Conservation (phyloP, 53 echinoderm and acorn worm species). For the Apostichopus leukothele region DNA sequence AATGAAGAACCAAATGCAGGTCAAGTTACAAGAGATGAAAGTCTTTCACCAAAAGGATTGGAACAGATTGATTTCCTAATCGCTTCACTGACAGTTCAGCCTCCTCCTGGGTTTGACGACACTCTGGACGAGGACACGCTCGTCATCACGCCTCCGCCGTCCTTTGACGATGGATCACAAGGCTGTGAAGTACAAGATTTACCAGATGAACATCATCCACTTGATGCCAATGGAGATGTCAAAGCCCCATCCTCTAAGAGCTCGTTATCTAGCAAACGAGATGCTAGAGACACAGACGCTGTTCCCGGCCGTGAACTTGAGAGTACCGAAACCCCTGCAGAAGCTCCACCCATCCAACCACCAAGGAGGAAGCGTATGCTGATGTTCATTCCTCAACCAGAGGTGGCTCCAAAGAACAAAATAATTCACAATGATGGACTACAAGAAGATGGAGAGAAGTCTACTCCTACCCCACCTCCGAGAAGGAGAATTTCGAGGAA, state of each 20-base stretch:
- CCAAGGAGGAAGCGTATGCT: background rate
- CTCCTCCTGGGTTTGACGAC: slow-evolving; percentile 80
- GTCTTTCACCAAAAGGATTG: background rate
- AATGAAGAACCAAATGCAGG: background rate
- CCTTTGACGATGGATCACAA: slow-evolving; percentile 47
- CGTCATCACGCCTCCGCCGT: slow-evolving; percentile 71
- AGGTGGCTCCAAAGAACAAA: background rate
- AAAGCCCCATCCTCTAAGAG: background rate
- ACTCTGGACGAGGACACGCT: slow-evolving; percentile 54
- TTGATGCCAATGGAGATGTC: background rate
- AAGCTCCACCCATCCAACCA: background rate
- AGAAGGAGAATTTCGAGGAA: slow-evolving; percentile 4
- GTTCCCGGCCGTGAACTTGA: too few relatives aligned
- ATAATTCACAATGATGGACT: background rate
- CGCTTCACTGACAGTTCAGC: slow-evolving; percentile 66
- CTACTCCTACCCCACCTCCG: slow-evolving; percentile 16
- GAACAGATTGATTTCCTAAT: slow-evolving; percentile 65
- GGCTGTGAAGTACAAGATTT: background rate
- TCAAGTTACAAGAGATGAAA: background rate
- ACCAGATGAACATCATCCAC: background rate
- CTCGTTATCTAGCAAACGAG: too few relatives aligned
- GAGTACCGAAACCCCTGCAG: background rate
- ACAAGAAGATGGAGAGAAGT: background rate
- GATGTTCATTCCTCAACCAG: background rate
- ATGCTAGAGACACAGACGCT: too few relatives aligned